Percentiles rank a stretch among this genome's conserved stretches.
These are phyloP conservation scores for Temnothorax curvispinosus DNA, from an alignment of 1,140 invertebrate genomes.

Conservation along the genomic window DNA sequence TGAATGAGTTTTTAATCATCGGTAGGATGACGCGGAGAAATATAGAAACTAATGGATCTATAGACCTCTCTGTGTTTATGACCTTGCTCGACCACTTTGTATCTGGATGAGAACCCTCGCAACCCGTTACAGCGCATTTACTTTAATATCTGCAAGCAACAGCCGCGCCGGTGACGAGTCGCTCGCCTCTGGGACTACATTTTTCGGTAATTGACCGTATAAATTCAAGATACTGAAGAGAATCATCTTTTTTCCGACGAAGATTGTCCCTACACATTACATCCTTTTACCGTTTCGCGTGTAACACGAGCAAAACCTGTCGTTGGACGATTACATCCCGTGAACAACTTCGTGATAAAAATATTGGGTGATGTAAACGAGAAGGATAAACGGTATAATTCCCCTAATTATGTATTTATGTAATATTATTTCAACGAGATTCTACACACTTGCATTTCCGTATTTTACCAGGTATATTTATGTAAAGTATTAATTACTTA, in stretches of 20 bases:
- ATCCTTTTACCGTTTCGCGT: neutral
- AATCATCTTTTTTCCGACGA: neutral
- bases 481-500: neutral
- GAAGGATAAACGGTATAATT: neutral
- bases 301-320: neutral
- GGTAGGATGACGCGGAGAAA: neutral
- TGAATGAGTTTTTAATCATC: neutral
- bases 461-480: neutral
- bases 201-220: conserved; percentile 68
- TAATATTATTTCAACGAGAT: neutral
- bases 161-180: neutral
- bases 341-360: neutral
- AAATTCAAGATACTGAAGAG: conserved; percentile 49
- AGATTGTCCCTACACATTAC: neutral
- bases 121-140: conserved; percentile 69
- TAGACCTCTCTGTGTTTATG: conserved; percentile 14
- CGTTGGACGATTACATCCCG: neutral
- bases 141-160: conserved; percentile 65
- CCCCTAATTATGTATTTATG: neutral
- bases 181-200: conserved; percentile 46
- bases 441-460: neutral
- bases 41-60: neutral
- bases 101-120: conserved; percentile 67
- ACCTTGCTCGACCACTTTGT: neutral
- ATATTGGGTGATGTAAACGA: neutral